Base-by-base conservation (phyloP, 2,797 vertebrate genomes). In the Siniperca undulata region DNA sequence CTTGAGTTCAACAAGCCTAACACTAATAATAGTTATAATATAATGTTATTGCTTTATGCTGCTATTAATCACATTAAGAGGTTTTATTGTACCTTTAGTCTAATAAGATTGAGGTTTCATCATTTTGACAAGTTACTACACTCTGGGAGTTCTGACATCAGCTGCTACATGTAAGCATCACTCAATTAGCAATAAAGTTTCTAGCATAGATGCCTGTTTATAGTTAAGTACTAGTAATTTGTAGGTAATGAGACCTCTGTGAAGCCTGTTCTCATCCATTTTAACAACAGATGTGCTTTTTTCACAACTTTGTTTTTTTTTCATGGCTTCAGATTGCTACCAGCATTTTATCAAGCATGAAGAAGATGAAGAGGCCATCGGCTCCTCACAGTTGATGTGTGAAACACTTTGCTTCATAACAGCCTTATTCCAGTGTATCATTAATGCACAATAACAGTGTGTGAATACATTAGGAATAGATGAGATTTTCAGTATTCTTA, bases 121-220 rank as follows among this genome's bases (percentile, higher is more conserved):
- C 34, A 71, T 58, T 65, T 77, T 79, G 67, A 83, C 61, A 53
- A 55, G 65, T 73, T 56, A 56, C 38, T 66, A 27, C 30, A 30
- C 30, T 58, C 52, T 69, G 56, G 42, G 38, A 81, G 60, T 70
- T 80, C 58, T 76, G 77, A 55, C 52, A 52, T 78, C 84, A 80
- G 80, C 79, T 78, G 78, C 78, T 81, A 77, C 61, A 59, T 71
- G 78, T 81, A 78, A 83, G 62, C 69, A 19, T 68, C 65, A 52
- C 59, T 42, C 20, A 86, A 78, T 80, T 60, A 91, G 90, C 89
- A 92, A 91, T 91, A 87, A 80, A 0, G 11, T 70, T 66, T 80
- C 20, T 70, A 78, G 73, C 46, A 58, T 77, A 74, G 84, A 78
- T 83, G 74, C 84, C 76, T 89, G 70, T 61, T 80, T 0, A 56